Evolutionary conservation across 2,113 vertebrate genomes (phyloP).

Genomic region (Caloenas nicobarica): DNA sequence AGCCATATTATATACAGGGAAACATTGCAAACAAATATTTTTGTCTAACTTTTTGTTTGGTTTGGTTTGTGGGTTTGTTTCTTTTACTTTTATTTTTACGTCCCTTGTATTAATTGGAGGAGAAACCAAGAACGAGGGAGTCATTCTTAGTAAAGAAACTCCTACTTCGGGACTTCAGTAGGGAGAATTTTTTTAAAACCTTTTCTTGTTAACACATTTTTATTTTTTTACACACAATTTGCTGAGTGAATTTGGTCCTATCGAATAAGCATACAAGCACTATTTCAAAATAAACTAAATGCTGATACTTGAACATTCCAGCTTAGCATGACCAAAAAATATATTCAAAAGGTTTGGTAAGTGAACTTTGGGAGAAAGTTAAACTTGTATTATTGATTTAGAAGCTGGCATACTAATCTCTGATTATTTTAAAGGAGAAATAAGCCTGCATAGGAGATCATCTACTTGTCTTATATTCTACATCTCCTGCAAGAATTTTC

Average conservation of each 20-base stretch:
- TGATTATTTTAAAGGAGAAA: slow-evolving; percentile 31
- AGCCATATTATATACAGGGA: not conserved
- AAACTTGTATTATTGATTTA: not conserved
- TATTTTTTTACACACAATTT: not conserved
- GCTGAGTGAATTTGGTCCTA: not conserved
- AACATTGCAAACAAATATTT: not conserved
- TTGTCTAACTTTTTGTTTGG: not conserved
- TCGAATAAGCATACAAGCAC: not conserved
- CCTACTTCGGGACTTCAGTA: not conserved
- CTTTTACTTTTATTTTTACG: not conserved
- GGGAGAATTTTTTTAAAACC: not conserved
- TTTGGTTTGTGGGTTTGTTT: not conserved
- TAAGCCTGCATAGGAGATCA: slow-evolving; percentile 17
- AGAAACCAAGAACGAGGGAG: not conserved
- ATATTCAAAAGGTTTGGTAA: not conserved
- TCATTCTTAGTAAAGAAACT: not conserved
- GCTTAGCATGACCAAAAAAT: not conserved
- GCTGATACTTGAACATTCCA: not conserved
- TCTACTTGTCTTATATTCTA: slow-evolving; percentile 10
- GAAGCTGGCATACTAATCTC: slow-evolving; percentile 1
- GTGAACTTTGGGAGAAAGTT: slow-evolving; percentile 12
- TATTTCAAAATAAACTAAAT: not conserved
- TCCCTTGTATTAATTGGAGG: not conserved
- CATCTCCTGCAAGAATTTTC: slow-evolving; percentile 26
- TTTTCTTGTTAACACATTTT: not conserved